These are phyloP conservation scores for Lycodopsis pacificus DNA, from an alignment of 2,797 vertebrate genomes.

Conservation along the genomic window DNA sequence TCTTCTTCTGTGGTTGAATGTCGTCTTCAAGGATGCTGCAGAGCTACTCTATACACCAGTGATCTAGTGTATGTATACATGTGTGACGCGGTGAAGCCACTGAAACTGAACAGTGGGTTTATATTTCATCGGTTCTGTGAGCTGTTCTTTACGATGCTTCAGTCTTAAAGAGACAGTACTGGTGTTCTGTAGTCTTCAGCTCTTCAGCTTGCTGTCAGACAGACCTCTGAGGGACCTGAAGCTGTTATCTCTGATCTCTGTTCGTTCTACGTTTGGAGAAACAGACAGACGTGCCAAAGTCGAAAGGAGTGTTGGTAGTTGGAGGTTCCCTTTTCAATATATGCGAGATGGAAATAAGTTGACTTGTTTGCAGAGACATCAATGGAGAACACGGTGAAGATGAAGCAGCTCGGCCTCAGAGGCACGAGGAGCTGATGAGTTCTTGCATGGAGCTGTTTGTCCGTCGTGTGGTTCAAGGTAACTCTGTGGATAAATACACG, in stretches of 20 bases:
- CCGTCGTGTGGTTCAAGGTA: background rate
- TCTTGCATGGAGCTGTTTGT: background rate
- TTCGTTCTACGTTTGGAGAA: no score
- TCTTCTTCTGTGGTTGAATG: background rate
- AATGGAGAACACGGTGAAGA: background rate
- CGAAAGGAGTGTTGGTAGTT: no score
- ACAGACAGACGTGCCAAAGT: no score
- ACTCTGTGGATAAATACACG: no score
- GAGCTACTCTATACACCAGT: background rate
- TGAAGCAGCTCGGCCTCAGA: background rate
- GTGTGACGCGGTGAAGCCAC: conserved; percentile 1
- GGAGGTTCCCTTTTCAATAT: no score
- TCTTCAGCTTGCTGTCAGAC: no score
- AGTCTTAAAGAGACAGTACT: background rate
- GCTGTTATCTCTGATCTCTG: background rate
- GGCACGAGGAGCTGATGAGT: background rate
- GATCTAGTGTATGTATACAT: background rate
- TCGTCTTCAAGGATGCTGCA: background rate
- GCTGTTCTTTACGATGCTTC: background rate
- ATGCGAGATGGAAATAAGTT: background rate
- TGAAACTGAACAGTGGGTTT: conserved; percentile 33
- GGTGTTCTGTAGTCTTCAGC: no score
- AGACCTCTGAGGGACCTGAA: no score
- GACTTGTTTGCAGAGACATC: background rate
- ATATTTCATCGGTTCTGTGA: background rate